Evolutionary conservation across 1,140 invertebrate genomes (phyloP).

Genomic region (Cyphomyrmex costatus): DNA sequence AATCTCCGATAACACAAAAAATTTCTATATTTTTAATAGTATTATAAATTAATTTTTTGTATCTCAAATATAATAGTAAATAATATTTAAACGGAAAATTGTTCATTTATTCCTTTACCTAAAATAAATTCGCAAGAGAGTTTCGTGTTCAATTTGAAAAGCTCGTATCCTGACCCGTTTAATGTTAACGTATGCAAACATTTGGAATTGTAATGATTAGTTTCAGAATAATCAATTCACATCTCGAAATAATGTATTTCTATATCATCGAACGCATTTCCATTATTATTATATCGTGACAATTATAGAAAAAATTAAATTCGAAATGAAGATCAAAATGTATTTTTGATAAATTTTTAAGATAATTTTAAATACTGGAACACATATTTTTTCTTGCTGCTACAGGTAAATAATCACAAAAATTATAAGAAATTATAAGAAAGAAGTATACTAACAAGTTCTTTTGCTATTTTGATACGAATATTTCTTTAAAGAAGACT

Average conservation of each 20-base stretch:
- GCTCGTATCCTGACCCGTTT: too few relatives aligned
- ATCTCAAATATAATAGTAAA: too few relatives aligned
- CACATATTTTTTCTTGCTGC: too few relatives aligned
- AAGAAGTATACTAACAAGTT: background rate
- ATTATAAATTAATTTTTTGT: too few relatives aligned
- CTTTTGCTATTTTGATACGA: background rate
- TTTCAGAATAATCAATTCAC: background rate
- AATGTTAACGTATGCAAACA: constrained; percentile 7
- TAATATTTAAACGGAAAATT: too few relatives aligned
- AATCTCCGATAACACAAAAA: too few relatives aligned
- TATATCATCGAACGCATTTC: background rate
- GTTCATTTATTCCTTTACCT: too few relatives aligned
- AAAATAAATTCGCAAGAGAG: too few relatives aligned
- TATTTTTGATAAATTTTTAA: background rate
- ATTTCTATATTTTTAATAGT: too few relatives aligned
- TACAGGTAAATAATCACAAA: background rate
- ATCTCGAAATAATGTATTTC: background rate
- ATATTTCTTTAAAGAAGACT: background rate
- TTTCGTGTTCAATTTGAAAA: too few relatives aligned
- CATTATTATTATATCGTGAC: background rate
- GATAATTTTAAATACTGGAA: background rate
- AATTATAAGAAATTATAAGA: background rate
- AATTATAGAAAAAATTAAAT: background rate
- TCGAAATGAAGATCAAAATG: background rate
- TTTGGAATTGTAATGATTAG: background rate